Evolutionary conservation across 1,140 invertebrate species (phyloP), one percentile per base, ranked within the genome.

Genomic region (Psix sp.): DNA sequence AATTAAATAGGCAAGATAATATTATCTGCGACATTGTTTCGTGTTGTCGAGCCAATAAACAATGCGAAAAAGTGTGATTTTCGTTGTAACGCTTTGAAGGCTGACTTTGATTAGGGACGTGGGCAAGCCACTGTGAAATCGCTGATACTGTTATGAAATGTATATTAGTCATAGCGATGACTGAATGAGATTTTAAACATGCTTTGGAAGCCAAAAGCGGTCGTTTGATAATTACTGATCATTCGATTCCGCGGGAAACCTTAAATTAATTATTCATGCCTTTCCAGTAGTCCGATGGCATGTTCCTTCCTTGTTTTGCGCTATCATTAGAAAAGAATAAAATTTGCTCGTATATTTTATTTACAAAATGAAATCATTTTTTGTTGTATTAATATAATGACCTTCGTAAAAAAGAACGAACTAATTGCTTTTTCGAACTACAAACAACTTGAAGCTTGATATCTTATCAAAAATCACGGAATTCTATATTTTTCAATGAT

Each of bases 261-360:
- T 29, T 29, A 10, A 29, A 29, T 29, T n/a, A 29, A 29, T 10
- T 29, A 29, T 29, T 29, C n/a, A 29, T 29, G 26, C 26, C 26
- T 29, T 29, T 7, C n/a, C 26, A 3, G n/a, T 29, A 29, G n/a
- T 29, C 26, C n/a, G 7, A 29, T 29, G 7, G 7, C n/a, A n/a
- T 29, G 7, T 10, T 10, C 26, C n/a, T 29, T 29, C 26, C 26
- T 29, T 29, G 26, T n/a, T 29, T 29, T 29, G n/a, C n/a, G n/a
- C 26, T 29, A 29, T 29, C 26, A 29, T 29, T 29, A 7, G 7
- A 10, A 7, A 10, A 29, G n/a, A 3, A 29, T 24, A 24, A 24
- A n/a, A n/a, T n/a, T n/a, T n/a, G n/a, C n/a, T n/a, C n/a, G n/a
- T n/a, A n/a, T n/a, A n/a, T n/a, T n/a, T n/a, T n/a, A n/a, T n/a